Conservation (phyloP, 2,113 vertebrate genomes). For the Burhinus oedicnemus region DNA sequence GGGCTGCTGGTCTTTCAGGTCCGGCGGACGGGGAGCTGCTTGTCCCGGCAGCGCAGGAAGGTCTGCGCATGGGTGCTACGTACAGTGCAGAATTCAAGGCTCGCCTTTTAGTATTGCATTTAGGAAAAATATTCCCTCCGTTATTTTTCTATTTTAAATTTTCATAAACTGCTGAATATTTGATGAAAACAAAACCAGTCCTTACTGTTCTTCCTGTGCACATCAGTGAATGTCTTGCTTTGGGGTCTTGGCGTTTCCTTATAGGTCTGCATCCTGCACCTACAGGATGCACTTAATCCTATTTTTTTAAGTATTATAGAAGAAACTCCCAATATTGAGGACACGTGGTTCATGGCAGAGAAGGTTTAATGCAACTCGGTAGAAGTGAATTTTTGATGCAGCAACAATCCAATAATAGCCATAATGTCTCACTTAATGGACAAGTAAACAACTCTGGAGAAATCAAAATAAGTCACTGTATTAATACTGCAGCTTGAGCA, state of each 20-base stretch:
- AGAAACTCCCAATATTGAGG: neutral
- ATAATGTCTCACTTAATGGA: neutral
- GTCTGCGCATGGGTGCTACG: too few relatives aligned
- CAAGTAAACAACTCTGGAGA: neutral
- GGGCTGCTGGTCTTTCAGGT: neutral
- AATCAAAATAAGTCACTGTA: neutral
- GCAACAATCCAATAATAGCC: neutral
- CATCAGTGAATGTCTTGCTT: fast-evolving
- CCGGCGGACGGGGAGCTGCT: fast-evolving
- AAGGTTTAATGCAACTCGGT: neutral
- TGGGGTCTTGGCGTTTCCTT: neutral
- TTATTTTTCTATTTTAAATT: neutral
- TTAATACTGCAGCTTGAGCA: neutral
- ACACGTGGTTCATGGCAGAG: neutral
- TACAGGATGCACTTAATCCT: neutral
- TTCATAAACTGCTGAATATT: neutral
- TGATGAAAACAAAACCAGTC: neutral
- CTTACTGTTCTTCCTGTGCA: fast-evolving
- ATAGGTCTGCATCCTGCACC: neutral
- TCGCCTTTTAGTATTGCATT: neutral
- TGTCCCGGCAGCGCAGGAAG: fast-evolving
- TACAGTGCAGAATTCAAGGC: neutral
- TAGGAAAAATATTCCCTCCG: neutral
- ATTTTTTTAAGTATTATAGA: neutral
- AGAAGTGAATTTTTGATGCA: neutral